Evolutionary conservation across 2,888 invertebrate genomes (phyloP).

Genomic region (Timandra comae): DNA sequence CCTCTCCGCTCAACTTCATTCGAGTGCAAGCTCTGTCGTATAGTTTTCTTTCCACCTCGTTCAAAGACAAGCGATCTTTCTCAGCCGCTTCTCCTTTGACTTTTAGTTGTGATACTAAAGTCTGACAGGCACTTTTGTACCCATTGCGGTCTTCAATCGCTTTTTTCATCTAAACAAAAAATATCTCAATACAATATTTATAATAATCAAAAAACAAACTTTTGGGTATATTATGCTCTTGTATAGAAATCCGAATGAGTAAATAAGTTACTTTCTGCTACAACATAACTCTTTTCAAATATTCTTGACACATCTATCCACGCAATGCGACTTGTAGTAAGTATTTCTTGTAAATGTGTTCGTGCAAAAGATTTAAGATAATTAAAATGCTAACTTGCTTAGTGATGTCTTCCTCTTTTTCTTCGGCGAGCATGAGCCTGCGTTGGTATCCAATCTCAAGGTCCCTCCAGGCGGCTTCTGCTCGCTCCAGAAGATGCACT

Average conservation of each 20-base stretch:
- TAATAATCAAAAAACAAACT: too few species aligned
- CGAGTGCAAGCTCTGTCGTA: slow-evolving; percentile 38
- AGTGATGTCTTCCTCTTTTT: slow-evolving; percentile 48
- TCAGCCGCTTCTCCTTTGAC: slow-evolving; percentile 29
- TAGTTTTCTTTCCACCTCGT: slow-evolving; percentile 36
- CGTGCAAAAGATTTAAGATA: neutral
- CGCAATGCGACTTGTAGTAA: too few species aligned
- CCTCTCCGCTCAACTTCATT: slow-evolving; percentile 37
- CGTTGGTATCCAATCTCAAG: slow-evolving; percentile 54
- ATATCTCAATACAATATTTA: too few species aligned
- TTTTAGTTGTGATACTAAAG: slow-evolving; percentile 30
- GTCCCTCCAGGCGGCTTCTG: slow-evolving; percentile 60
- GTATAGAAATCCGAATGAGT: too few species aligned
- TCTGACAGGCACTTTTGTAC: slow-evolving; percentile 31
- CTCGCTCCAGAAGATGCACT: slow-evolving; percentile 51
- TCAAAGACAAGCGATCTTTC: slow-evolving; percentile 28
- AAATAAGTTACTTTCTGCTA: too few species aligned
- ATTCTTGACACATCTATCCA: too few species aligned
- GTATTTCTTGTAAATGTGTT: too few species aligned
- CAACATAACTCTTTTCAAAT: too few species aligned
- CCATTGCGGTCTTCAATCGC: slow-evolving; percentile 45
- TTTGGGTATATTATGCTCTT: too few species aligned
- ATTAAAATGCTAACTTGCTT: slow-evolving; percentile 35
- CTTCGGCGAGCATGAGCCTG: slow-evolving; percentile 38
- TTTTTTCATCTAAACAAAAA: too few species aligned